A percentile compares a stretch with the other conserved stretches of the same genome.
Conservation (phyloP, 2,888 invertebrate species). For the Clistopyga incitator region DNA sequence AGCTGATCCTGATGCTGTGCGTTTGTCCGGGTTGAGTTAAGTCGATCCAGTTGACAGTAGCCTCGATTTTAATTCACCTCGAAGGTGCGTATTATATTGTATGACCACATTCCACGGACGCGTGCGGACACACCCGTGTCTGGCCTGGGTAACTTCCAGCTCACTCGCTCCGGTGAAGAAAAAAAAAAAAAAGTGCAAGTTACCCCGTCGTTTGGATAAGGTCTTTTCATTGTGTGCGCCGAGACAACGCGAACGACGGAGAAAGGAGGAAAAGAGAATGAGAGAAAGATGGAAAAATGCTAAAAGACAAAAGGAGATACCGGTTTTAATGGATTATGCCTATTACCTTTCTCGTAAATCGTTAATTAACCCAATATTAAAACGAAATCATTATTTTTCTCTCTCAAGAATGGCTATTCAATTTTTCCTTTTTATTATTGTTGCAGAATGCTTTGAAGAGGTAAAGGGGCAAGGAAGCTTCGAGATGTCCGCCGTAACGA, state of each 20-base stretch:
- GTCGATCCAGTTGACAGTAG: constrained; percentile 66
- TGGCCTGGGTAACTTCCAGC: constrained; percentile 65
- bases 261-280: constrained; percentile 41
- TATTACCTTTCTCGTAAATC: constrained; percentile 38
- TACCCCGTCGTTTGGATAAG: constrained; percentile 55
- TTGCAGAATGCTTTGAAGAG: constrained; percentile 82
- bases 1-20: constrained; percentile 9
- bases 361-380: constrained; percentile 41
- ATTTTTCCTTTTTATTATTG: constrained; percentile 61
- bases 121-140: constrained; percentile 68
- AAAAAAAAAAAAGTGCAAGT: constrained; percentile 18
- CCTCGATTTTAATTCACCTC: constrained; percentile 68
- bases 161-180: constrained; percentile 53
- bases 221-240: constrained; percentile 63
- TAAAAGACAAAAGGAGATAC: constrained; percentile 58
- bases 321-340: constrained; percentile 59
- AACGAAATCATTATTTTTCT: constrained; percentile 9
- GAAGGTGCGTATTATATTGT: constrained; percentile 68
- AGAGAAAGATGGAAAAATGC: background rate
- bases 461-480: constrained; percentile 72
- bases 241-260: constrained; percentile 52
- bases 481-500: constrained; percentile 84
- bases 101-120: constrained; percentile 67
- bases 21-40: constrained; percentile 59
- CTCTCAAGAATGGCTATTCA: background rate